Evolutionary conservation across 1,140 invertebrate species (phyloP).

Genomic region (Drosophila pandora): DNA sequence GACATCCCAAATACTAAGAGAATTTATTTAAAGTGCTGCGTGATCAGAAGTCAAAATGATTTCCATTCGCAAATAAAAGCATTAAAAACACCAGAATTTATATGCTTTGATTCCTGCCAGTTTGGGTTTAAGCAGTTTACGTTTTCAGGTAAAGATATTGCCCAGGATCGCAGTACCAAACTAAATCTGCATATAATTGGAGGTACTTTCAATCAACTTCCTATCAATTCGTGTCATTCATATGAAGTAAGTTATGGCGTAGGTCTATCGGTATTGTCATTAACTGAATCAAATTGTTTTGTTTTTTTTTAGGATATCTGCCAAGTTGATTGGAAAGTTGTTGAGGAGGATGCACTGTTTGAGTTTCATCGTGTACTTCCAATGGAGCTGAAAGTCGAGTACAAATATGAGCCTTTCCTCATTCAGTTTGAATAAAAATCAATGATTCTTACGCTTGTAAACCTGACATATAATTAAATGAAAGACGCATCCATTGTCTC

Average conservation of each 20-base stretch:
- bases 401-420: not conserved
- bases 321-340: not conserved
- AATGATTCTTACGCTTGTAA: no score
- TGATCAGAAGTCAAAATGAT: not conserved
- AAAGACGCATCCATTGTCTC: not conserved
- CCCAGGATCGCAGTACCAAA: constrained; percentile 3
- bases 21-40: constrained; percentile 34
- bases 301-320: no score
- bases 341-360: not conserved
- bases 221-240: not conserved
- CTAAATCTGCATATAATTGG: constrained; percentile 17
- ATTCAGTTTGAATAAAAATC: constrained; percentile 38
- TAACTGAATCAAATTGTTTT: no score
- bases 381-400: not conserved
- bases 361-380: not conserved
- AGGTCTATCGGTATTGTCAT: no score
- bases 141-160: constrained; percentile 32
- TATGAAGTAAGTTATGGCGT: not conserved
- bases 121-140: constrained; percentile 41
- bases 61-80: constrained; percentile 10
- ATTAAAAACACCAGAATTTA: constrained; percentile 14
- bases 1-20: constrained; percentile 13
- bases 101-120: constrained; percentile 42
- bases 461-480: not conserved
- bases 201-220: not conserved